Evolutionary conservation across 2,888 invertebrate species (phyloP).

Genomic region (Orthonevra nobilis): DNA sequence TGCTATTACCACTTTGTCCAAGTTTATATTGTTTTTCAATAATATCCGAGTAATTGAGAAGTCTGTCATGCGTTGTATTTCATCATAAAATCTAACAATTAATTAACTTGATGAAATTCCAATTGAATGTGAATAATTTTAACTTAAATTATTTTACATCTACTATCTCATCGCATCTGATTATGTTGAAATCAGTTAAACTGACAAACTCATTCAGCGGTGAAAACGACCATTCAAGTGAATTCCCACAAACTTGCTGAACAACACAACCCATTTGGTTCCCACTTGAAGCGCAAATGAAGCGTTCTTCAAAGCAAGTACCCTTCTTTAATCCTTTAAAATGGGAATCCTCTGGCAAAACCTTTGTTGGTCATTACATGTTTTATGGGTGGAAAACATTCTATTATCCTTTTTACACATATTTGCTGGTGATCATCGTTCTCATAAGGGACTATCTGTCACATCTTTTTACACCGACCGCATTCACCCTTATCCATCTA

Average conservation of each 20-base stretch:
- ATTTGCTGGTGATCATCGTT: conserved; percentile 66
- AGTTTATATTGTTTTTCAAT: too few species aligned
- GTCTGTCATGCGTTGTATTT: too few species aligned
- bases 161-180: conserved; percentile 4
- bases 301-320: conserved; percentile 32
- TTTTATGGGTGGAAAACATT: conserved; percentile 69
- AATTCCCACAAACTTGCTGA: conserved; percentile 10
- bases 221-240: conserved; percentile 37
- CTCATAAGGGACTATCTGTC: conserved; percentile 58
- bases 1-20: too few species aligned
- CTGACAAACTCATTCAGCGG: conserved; percentile 10
- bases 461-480: conserved; percentile 59
- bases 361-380: conserved; percentile 62
- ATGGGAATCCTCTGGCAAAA: conserved; percentile 28
- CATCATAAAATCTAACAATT: too few species aligned
- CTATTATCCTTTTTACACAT: conserved; percentile 70
- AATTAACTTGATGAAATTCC: too few species aligned
- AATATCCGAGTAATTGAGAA: too few species aligned
- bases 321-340: conserved; percentile 29
- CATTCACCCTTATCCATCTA: conserved; percentile 41
- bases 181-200: conserved; percentile 13
- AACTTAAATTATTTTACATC: too few species aligned
- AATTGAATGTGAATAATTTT: too few species aligned
- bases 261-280: background rate
- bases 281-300: background rate